Evolutionary conservation across 2,888 invertebrate species (phyloP).

Genomic region (Heliconius hortense): DNA sequence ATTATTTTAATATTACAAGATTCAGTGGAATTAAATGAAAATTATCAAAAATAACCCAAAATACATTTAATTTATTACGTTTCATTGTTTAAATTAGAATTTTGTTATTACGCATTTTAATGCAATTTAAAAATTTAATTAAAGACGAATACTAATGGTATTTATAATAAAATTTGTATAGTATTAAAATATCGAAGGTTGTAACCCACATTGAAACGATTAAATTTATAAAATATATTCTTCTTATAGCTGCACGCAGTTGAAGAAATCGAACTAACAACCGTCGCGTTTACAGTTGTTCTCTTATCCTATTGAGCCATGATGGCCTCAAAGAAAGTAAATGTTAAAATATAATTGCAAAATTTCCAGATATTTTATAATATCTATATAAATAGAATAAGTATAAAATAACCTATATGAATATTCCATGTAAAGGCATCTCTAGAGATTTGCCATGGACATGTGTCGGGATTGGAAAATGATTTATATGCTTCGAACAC

Average conservation of each 20-base stretch:
- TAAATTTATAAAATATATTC: too few species aligned
- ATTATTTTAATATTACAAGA: background rate
- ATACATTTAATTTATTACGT: too few species aligned
- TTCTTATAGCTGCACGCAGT: too few species aligned
- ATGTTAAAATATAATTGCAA: background rate
- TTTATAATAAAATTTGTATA: too few species aligned
- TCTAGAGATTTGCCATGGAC: conserved; percentile 14
- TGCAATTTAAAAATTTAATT: too few species aligned
- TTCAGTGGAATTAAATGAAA: background rate
- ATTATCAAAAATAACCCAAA: background rate
- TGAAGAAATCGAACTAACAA: background rate
- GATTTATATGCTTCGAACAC: conserved; percentile 27
- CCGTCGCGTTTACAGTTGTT: background rate
- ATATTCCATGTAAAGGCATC: conserved; percentile 3
- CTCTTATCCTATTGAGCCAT: background rate
- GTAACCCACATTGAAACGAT: too few species aligned
- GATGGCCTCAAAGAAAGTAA: background rate
- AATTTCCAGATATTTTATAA: background rate
- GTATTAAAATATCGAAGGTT: too few species aligned
- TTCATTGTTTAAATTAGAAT: too few species aligned
- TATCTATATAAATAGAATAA: background rate
- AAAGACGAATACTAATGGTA: too few species aligned
- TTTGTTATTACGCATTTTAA: too few species aligned
- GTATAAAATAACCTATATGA: background rate
- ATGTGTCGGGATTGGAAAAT: conserved; percentile 26